Percentiles rank a stretch among this genome's conserved stretches.
Evolutionary conservation across 2,888 invertebrate species (phyloP).

Genomic region (Orthosia cruda): DNA sequence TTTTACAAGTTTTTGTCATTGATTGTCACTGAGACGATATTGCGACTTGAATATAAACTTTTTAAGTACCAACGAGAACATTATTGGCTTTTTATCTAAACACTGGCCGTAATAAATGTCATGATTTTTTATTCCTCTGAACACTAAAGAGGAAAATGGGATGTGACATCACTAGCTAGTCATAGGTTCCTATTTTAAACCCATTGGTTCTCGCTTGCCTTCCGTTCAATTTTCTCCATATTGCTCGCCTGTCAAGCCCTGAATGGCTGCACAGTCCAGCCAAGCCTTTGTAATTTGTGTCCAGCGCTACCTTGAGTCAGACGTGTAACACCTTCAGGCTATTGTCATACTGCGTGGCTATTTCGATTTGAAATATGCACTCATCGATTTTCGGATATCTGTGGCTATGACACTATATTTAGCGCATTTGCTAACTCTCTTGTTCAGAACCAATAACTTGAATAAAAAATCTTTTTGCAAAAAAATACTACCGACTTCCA

Average conservation of each 20-base stretch:
- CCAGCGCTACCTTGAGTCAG: slow-evolving; percentile 25
- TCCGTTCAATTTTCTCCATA: slow-evolving; percentile 52
- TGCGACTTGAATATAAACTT: neutral
- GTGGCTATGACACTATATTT: neutral
- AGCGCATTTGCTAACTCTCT: neutral
- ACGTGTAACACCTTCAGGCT: slow-evolving; percentile 29
- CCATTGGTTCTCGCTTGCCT: slow-evolving; percentile 19
- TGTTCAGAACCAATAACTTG: neutral
- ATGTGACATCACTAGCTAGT: slow-evolving; percentile 6
- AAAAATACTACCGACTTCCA: no score
- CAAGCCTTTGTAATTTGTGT: slow-evolving; percentile 25
- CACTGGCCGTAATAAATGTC: neutral
- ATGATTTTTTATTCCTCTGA: neutral
- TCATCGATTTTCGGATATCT: neutral
- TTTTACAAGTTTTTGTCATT: neutral
- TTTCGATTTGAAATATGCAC: slow-evolving; percentile 13
- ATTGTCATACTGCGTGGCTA: neutral
- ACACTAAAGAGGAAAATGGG: neutral
- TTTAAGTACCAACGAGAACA: no score
- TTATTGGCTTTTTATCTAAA: neutral
- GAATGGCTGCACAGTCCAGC: slow-evolving; percentile 20
- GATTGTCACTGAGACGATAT: neutral
- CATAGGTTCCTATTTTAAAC: slow-evolving; percentile 25
- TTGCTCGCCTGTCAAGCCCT: slow-evolving; percentile 32
- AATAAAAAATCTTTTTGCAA: no score